Base-by-base conservation (phyloP, 2,888 invertebrate species). In the Cynaeus angustus region DNA sequence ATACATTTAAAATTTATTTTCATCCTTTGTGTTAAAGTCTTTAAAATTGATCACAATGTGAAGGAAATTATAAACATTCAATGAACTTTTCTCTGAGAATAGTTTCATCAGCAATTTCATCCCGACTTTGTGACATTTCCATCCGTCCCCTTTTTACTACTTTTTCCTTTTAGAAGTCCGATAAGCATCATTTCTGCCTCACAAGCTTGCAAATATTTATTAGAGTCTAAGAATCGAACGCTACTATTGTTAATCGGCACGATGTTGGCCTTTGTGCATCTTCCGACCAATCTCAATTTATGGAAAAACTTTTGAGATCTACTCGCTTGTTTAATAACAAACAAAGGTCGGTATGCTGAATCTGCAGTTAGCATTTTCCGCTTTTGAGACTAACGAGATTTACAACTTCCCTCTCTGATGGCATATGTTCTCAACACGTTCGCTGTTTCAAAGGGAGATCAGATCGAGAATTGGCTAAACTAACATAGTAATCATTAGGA, bases 301-400 rank as follows among this genome's bases (percentile, higher is more conserved):
- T 69, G 68, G 64, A 69, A 71, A 71, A 71, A 71, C 68, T 71
- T 71, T 58, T 46, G 43, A 66, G 70, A 67, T 55, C 71, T 33
- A 65, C 65, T 65, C 68, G 56, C 68, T 71, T 69, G 71, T 66
- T 65, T 65, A 59, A 52, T 56, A 56, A 65, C 71, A 68, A 65
- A 66, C 59, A 69, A 69, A 71, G 43, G 59, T 45, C 55, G 30
- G n/a, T 26, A 30, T 56, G 71, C 71, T 66, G 70, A 66, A 70
- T 66, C 43, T 52, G 66, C 70, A 68, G 68, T 55, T 65, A 68
- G 53, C 53, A 65, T 64, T 68, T 64, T 62, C 68, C 53, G 55
- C 53, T 30, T 48, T 65, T 14, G 26, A 14, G 30, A 28, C 6
- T 56, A 26, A 30, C 38, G 21, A 38, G 62, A 62, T 62, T 62